Evolutionary conservation across 2,113 vertebrate species (phyloP), one percentile per base, ranked within the genome.

Genomic region (Proterorhinus semilunaris): DNA sequence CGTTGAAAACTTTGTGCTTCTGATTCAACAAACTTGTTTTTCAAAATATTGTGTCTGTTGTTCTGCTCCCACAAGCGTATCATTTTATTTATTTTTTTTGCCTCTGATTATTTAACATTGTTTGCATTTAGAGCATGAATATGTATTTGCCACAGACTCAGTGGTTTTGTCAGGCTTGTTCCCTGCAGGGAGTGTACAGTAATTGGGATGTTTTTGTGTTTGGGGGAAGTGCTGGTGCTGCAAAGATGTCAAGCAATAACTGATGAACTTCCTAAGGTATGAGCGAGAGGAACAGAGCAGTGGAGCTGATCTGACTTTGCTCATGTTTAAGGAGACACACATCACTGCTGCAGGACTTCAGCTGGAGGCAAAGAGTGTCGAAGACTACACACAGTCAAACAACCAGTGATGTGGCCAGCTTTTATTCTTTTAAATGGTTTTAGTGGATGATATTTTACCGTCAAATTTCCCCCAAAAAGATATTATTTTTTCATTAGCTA

Each of bases 211-310:
- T 61, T 61, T 59, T 61, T 44, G 58, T 61, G 57, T 59, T 42
- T 44, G 36, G 42, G 13, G 57, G 53, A 59, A n/a, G 57, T 59
- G 58, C 58, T 61, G 58, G 13, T 44, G 58, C 58, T 44, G 58
- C 58, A 61, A 42, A 44, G 58, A 45, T 61, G 58, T 61, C 58
- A 61, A 44, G 42, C 42, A 61, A 61, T 61, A 61, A 61, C 10
- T 61, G 58, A 61, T 61, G 58, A 61, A 61, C 58, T 45, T 61
- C 42, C 58, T 61, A 61, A 61, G 45, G 58, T 61, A 44, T 61
- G 58, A 61, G 58, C 6, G n/a, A 55, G 42, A 61, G 58, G 15
- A 44, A 42, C 58, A 16, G 58, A 61, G 36, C 36, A 15, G 12
- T n/a, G 58, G 58, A 15, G 42, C 58, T 42, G 43, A 36, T 59